Percentiles rank a stretch among this genome's conserved stretches.
Conservation (phyloP, 1,140 invertebrate species). For the Apis mellifera region Amel_HAv3.1 CM009931.2:19572501-19573000, state of each 20-base stretch:
- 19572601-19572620: slow-evolving; percentile 23
- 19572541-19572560: neutral
- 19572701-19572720: slow-evolving; percentile 47
- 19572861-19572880: neutral
- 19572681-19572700: slow-evolving; percentile 51
- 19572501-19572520: neutral
- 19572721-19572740: slow-evolving; percentile 11
- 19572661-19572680: slow-evolving; percentile 57
- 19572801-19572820: slow-evolving; percentile 61
- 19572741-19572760: neutral
- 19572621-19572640: neutral
- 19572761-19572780: neutral
- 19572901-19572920: too few relatives aligned
- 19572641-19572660: neutral
- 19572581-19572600: neutral
- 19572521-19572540: neutral
- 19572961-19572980: neutral
- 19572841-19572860: slow-evolving; percentile 60
- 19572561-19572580: neutral
- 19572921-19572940: neutral
- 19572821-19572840: slow-evolving; percentile 54
- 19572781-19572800: slow-evolving; percentile 58
- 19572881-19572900: neutral
- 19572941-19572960: neutral
- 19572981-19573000: neutral